Percentiles rank a stretch among this genome's conserved stretches.
Conservation (phyloP, 2,797 vertebrate species). For the Lateolabrax maculatus region DNA sequence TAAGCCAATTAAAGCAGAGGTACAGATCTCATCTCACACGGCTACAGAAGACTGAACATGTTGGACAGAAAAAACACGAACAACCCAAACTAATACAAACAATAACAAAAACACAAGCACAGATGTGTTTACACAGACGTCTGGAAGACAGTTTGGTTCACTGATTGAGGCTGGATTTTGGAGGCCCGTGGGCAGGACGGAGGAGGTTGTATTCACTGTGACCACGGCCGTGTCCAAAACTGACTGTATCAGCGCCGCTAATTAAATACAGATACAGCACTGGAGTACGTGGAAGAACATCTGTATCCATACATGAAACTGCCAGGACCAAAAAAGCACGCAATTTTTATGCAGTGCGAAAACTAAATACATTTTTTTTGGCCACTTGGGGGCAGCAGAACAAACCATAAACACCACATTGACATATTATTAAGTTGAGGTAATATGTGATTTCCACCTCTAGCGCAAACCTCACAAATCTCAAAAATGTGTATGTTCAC, state of each 20-base stretch:
- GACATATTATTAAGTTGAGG: background rate
- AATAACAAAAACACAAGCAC: slow-evolving; percentile 30
- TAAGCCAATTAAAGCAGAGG: background rate
- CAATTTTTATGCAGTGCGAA: background rate
- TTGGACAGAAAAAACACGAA: slow-evolving; percentile 1
- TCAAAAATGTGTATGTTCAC: no score
- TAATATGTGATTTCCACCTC: no score
- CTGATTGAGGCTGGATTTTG: slow-evolving; percentile 18
- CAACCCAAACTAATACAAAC: background rate
- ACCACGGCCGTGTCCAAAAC: background rate
- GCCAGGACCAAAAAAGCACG: background rate
- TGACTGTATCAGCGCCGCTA: background rate
- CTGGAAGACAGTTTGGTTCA: slow-evolving; percentile 23
- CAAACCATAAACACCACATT: background rate
- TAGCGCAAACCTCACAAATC: no score
- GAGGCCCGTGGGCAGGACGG: slow-evolving; percentile 34
- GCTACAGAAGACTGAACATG: background rate
- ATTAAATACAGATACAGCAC: slow-evolving; percentile 27
- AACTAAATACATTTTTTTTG: background rate
- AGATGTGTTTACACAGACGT: slow-evolving; percentile 61
- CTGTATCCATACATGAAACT: background rate
- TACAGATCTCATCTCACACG: background rate
- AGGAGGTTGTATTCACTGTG: background rate
- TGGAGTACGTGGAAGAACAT: background rate
- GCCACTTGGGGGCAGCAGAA: background rate